A percentile compares a stretch with the other conserved stretches of the same genome.
phyloP scores from a whole-genome alignment of 2,113 vertebrate species.

The Pygoscelis adeliae region DNA sequence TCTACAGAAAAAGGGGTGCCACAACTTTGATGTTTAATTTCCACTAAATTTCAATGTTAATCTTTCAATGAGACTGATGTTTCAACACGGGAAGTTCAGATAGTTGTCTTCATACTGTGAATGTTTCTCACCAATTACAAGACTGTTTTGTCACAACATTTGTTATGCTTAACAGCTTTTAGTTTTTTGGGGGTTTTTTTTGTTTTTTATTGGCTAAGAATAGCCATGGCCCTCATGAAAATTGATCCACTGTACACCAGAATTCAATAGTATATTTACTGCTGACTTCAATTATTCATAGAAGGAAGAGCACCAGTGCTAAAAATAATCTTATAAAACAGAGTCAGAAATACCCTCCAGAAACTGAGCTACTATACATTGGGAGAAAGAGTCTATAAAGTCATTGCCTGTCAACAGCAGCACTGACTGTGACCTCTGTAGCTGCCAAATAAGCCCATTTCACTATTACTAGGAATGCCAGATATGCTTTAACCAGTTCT shows the following conservation, averaged over 20 bases:
- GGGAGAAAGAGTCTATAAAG: background rate
- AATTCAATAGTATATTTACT: background rate
- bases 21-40: background rate
- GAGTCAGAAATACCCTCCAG: background rate
- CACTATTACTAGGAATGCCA: background rate
- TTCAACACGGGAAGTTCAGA: background rate
- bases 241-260: background rate
- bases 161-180: background rate
- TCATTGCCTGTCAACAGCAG: background rate
- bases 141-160: background rate
- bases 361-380: background rate
- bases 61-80: background rate
- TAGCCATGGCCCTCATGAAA: background rate
- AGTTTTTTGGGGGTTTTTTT: fast-evolving
- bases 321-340: background rate
- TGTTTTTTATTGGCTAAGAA: background rate
- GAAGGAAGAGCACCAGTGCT: background rate
- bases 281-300: background rate
- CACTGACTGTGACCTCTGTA: background rate
- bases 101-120: background rate
- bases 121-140: background rate
- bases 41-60: background rate
- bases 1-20: background rate
- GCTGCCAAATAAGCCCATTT: background rate
- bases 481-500: background rate